Base-by-base conservation (phyloP, 1,140 invertebrate species). In the Pseudomyrmex sp. region DNA sequence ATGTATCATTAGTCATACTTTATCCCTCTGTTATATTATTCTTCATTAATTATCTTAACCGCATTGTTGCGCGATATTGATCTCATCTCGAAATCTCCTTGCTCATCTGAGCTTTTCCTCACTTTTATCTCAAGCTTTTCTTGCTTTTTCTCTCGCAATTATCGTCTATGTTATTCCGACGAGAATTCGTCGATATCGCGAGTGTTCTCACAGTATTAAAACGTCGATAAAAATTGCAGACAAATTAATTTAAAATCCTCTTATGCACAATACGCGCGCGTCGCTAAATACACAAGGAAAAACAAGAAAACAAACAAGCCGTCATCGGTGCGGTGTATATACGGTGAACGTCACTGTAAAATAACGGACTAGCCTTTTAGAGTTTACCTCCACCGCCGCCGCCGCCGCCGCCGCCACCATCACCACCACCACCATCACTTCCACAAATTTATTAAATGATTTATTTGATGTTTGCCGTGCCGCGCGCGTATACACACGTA, bases 391-490 rank as follows among this genome's bases (percentile, higher is more conserved):
- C 54, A 59, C 76, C 54, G 35, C 35, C 35, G 35, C 35, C 5
- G 35, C 35, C 35, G 18, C n/a, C 62, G n/a, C 44, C 75, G 12
- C 65, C 65, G 46, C 48, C 74, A 20, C 74, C 48, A 68, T 23
- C 73, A 63, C 12, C 68, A 70, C 23, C 68, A 70, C 68, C 73
- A 76, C 87, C 83, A 85, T 82, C 85, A 86, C 83, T 84, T 83
- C 84, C 84, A 54, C 74, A 84, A 84, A 87, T 86, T 87, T 91
- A 89, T 90, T 90, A 90, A 90, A 88, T 91, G 90, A 92, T 92
- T 92, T 91, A 91, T 92, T 92, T 91, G 88, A 91, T 92, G 90
- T 91, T 91, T 90, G 85, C 86, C 84, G 79, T 84, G 76, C 76
- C 84, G 82, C 70, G 72, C 80, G 66, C 68, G 77, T 50, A 52